Evolutionary conservation across 2,797 vertebrate species (phyloP).

Genomic region (Taenioides sp.): DNA sequence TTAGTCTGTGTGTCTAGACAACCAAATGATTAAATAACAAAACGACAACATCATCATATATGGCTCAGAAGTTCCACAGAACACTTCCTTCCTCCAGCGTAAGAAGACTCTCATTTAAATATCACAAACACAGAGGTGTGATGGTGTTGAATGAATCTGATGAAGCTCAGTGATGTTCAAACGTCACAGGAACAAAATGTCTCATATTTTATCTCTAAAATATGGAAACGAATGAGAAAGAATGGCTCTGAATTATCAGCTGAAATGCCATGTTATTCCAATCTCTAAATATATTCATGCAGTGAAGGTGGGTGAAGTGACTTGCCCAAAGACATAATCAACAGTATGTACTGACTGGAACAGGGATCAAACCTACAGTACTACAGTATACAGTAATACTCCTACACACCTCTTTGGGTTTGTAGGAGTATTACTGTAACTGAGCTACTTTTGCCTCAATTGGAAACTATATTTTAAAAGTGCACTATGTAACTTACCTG

Average conservation of each 20-base stretch:
- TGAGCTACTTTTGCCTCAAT: no score
- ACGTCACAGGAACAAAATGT: not conserved
- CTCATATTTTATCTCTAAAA: not conserved
- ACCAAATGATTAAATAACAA: conserved; percentile 3
- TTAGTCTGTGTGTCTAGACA: not conserved
- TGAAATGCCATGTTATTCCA: no score
- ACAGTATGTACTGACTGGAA: no score
- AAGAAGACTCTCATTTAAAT: conserved; percentile 16
- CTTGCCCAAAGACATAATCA: no score
- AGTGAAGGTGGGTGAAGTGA: not conserved
- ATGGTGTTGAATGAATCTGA: not conserved
- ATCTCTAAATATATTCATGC: not conserved
- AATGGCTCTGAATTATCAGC: not conserved
- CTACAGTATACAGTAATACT: no score
- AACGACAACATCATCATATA: not conserved
- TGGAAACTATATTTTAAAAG: no score
- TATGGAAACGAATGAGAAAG: not conserved
- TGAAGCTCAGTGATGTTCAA: not conserved
- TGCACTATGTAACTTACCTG: no score
- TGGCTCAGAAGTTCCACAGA: conserved; percentile 26
- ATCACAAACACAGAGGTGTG: conserved; percentile 14
- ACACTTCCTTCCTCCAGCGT: conserved; percentile 16
- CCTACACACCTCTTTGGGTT: not conserved
- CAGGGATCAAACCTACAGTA: no score
- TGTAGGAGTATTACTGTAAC: not conserved